Conservation (phyloP, 1,140 invertebrate genomes). For the Zeugodacus cucurbitae region DNA sequence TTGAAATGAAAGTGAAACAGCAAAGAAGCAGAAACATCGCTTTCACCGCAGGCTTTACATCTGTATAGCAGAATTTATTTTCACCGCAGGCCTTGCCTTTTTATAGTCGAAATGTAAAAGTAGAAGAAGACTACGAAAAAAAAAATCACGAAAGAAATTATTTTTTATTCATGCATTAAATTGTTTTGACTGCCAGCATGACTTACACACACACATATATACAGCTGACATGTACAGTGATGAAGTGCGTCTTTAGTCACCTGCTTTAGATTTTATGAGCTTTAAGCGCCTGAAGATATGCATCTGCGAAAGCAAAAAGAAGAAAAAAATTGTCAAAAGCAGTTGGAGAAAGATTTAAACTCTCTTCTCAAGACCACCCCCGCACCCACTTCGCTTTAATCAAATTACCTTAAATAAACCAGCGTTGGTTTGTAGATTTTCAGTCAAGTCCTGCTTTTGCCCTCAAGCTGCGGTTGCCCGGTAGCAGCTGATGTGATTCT, state of each 20-base stretch:
- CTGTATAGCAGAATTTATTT: neutral
- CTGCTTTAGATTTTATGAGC: neutral
- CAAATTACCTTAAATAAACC: constrained; percentile 41
- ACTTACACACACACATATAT: neutral
- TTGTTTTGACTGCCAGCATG: constrained; percentile 42
- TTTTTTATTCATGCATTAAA: constrained; percentile 45
- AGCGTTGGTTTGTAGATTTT: neutral
- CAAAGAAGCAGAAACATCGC: neutral
- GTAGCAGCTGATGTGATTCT: constrained; percentile 43
- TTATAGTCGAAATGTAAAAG: neutral
- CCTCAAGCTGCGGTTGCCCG: neutral
- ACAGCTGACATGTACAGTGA: neutral
- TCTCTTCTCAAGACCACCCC: neutral
- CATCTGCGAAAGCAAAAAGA: neutral
- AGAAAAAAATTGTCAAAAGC: constrained; percentile 29
- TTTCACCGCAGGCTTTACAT: neutral
- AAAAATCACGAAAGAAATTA: neutral
- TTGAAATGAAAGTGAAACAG: neutral
- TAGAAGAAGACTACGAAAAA: neutral
- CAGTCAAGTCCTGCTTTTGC: neutral
- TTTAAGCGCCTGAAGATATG: constrained; percentile 5
- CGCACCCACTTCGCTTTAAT: constrained; percentile 35
- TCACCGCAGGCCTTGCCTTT: neutral
- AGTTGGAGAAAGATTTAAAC: neutral
- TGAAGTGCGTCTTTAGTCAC: constrained; percentile 4